These are phyloP conservation scores for Lasioglossum baleicum DNA, from an alignment of 1,140 invertebrate genomes.

Conservation along the genomic window DNA sequence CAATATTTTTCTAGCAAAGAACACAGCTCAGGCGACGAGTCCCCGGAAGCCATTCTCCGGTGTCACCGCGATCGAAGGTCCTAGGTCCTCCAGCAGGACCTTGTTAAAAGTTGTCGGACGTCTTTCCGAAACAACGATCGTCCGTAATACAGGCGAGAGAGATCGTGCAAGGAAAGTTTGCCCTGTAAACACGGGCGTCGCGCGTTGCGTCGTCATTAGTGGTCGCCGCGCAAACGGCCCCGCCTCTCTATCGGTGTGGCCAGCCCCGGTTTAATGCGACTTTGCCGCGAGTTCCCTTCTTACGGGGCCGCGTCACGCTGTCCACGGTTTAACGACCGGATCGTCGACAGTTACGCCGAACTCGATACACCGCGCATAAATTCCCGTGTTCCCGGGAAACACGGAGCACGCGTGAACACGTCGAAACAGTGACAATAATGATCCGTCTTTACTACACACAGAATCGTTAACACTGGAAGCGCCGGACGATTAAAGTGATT, in stretches of 20 bases:
- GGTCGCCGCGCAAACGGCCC: conserved; percentile 67
- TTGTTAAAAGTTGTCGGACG: conserved; percentile 33
- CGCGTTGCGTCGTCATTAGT: conserved; percentile 69
- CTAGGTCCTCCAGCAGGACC: background rate
- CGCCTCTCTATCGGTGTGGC: background rate
- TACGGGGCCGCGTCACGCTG: background rate
- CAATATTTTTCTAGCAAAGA: no score
- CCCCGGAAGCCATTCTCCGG: no score
- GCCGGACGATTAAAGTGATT: no score
- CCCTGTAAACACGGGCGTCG: conserved; percentile 71
- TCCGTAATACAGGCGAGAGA: conserved; percentile 10
- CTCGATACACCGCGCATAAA: background rate
- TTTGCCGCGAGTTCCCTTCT: conserved; percentile 36
- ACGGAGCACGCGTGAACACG: no score
- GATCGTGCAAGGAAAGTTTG: conserved; percentile 63
- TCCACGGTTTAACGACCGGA: background rate
- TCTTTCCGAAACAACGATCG: conserved; percentile 3
- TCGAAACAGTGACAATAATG: no score
- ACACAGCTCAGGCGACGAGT: no score
- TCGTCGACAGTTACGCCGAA: background rate
- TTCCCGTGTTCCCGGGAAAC: background rate
- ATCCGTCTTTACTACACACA: no score
- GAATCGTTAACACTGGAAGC: no score
- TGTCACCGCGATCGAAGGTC: conserved; percentile 5
- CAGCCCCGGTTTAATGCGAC: conserved; percentile 5